Percentiles rank a stretch among this genome's conserved stretches.
These are phyloP conservation scores for Nothura maculosa DNA, from an alignment of 2,797 vertebrate genomes.

Conservation along the genomic window DNA sequence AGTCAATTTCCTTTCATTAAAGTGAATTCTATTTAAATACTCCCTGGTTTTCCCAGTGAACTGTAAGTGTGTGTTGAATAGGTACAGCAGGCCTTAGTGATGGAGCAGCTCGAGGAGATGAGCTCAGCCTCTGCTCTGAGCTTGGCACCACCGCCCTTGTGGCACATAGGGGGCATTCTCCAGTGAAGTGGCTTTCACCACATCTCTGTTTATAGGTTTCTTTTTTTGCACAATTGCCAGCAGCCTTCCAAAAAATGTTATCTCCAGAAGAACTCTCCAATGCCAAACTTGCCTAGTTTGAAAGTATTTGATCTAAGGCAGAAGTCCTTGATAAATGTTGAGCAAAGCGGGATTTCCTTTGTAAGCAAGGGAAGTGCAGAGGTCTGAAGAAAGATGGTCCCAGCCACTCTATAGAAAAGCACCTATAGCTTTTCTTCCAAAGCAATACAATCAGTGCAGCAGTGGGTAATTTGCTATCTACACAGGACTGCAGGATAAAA, in stretches of 20 bases:
- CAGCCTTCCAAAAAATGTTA: not conserved
- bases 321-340: not conserved
- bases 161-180: rapidly evolving
- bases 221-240: not conserved
- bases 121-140: not conserved
- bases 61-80: not conserved
- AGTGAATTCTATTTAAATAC: conserved; percentile 3
- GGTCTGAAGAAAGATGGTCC: not conserved
- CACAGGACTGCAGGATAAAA: not conserved
- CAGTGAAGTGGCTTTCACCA: not conserved
- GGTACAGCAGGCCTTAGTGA: not conserved
- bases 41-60: not conserved
- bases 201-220: not conserved
- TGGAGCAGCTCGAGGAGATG: not conserved
- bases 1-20: not conserved
- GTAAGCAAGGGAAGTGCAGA: not conserved
- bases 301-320: not conserved
- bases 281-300: not conserved
- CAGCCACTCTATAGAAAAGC: not conserved
- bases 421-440: not conserved
- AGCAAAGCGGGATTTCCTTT: not conserved
- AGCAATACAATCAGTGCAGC: not conserved
- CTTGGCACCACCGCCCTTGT: not conserved
- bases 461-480: not conserved
- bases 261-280: not conserved